Evolutionary conservation across 2,888 invertebrate species (phyloP), one percentile per base, ranked within the genome.

Genomic region (Idaea aversata): DNA sequence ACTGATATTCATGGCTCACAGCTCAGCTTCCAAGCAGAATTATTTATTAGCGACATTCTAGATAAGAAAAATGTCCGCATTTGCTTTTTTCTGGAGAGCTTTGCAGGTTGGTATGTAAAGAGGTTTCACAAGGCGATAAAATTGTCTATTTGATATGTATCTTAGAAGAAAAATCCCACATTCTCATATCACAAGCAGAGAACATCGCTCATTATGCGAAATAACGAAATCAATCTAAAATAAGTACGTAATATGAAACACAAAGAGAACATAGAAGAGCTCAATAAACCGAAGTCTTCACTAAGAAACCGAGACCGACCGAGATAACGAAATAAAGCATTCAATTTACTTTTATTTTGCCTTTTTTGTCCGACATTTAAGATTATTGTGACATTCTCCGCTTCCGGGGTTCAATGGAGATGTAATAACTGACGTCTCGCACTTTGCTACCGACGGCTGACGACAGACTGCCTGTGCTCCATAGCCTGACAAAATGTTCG

Each of bases 1-100:
- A 81, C 72, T 79, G 77, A 78, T 81, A 82, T 81, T 80, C 80
- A 81, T 75, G 77, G 78, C 69, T 67, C 69, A 65, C 63, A 58
- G 67, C 65, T 66, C 16, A 36, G 62, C 57, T 38, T 38, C 59
- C 67, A 63, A 64, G 58, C 63, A 10, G 68, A 70, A 71, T 75
- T 75, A 75, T 75, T 74, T 75, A 76, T 72, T 70, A 67, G 68
- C 67, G 59, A 61, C 65, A 63, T 61, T 64, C 63, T 62, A 69
- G 71, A 74, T 72, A 68, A 70, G 70, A 70, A 68, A 68, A 64
- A 70, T 68, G 16, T 5, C 34, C 38, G 66, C 62, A 64, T 57
- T 67, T 65, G 47, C 65, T 63, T 47, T 38, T 47, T 47, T 13
- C 47, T 47, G 47, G 47, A 47, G 10, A 47, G 47, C 13, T 47